A percentile compares a stretch with the other conserved stretches of the same genome.
Conservation (phyloP, 2,797 vertebrate genomes). For the Galaxias olidus region DNA sequence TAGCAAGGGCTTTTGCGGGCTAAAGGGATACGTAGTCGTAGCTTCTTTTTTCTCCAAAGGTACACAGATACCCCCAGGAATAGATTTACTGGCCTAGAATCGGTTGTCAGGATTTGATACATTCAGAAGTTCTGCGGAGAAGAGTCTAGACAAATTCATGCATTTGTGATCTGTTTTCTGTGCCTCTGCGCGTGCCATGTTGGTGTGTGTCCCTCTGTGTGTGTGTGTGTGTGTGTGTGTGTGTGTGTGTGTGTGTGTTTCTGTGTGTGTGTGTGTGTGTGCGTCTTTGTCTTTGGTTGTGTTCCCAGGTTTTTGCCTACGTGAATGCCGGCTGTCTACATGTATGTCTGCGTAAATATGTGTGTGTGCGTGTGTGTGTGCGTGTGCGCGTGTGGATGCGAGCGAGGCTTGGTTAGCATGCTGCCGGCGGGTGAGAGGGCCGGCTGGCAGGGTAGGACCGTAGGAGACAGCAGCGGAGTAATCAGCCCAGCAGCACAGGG, state of each 20-base stretch:
- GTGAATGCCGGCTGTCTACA: neutral
- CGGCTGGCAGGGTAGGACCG: no score
- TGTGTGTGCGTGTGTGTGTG: slow-evolving; percentile 8
- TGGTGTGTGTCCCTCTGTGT: neutral
- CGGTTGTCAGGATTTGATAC: slow-evolving; percentile 79
- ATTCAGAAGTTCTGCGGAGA: slow-evolving; percentile 78
- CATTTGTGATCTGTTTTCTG: slow-evolving; percentile 65
- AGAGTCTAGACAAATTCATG: slow-evolving; percentile 78
- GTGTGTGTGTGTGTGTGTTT: neutral
- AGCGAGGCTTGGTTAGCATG: slow-evolving; percentile 61
- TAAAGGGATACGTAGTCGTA: slow-evolving; percentile 50
- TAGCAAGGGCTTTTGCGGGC: slow-evolving; percentile 54
- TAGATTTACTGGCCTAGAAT: slow-evolving; percentile 77
- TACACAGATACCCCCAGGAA: slow-evolving; percentile 74
- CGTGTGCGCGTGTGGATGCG: slow-evolving; percentile 24
- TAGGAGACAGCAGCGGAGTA: slow-evolving; percentile 64
- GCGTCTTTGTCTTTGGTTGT: neutral
- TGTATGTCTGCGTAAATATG: neutral
- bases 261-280: slow-evolving; percentile 7
- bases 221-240: slow-evolving; percentile 3
- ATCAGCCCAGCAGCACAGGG: slow-evolving; percentile 64
- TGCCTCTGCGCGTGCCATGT: slow-evolving; percentile 20
- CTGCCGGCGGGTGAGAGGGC: slow-evolving; percentile 61
- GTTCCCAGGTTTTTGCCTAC: neutral
- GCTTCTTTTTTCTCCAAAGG: slow-evolving; percentile 63